phyloP scores from a whole-genome alignment of 2,797 vertebrate species.

The Fundulus diaphanus region DNA sequence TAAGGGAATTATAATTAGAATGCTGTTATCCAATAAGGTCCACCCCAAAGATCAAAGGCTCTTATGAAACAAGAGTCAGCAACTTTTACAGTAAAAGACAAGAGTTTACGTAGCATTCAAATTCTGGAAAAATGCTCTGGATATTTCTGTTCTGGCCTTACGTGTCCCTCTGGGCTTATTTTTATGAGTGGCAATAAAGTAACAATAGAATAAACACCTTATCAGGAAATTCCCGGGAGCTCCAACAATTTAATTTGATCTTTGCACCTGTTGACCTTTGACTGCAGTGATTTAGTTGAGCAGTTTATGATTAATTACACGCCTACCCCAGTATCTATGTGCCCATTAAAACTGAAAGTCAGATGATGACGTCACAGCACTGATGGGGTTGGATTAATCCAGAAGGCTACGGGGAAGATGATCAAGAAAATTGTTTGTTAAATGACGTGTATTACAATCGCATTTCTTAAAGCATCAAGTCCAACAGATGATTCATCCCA shows the following conservation, averaged over 20 bases:
- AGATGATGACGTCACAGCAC: neutral
- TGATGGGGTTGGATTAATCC: neutral
- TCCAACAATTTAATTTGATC: constrained; percentile 12
- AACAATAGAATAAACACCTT: constrained; percentile 16
- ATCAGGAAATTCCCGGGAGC: constrained; percentile 9
- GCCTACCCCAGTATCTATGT: neutral
- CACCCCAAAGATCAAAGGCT: constrained; percentile 71
- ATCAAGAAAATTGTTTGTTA: constrained; percentile 10
- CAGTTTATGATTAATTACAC: constrained; percentile 1
- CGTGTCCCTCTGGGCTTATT: neutral
- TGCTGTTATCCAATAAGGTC: constrained; percentile 58
- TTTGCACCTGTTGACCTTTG: constrained; percentile 9
- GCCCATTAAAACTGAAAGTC: neutral
- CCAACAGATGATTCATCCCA: constrained; percentile 19
- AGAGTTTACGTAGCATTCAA: neutral
- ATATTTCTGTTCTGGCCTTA: neutral
- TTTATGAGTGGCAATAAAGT: neutral
- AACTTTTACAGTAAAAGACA: neutral
- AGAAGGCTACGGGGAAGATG: neutral
- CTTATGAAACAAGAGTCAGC: constrained; percentile 33
- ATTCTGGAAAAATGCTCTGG: neutral
- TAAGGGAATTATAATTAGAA: constrained; percentile 63
- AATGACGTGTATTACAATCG: neutral
- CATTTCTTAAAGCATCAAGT: neutral
- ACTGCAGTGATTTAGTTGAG: neutral